Conservation (phyloP, 2,113 vertebrate genomes). For the Phrynocephalus versicolor region DNA sequence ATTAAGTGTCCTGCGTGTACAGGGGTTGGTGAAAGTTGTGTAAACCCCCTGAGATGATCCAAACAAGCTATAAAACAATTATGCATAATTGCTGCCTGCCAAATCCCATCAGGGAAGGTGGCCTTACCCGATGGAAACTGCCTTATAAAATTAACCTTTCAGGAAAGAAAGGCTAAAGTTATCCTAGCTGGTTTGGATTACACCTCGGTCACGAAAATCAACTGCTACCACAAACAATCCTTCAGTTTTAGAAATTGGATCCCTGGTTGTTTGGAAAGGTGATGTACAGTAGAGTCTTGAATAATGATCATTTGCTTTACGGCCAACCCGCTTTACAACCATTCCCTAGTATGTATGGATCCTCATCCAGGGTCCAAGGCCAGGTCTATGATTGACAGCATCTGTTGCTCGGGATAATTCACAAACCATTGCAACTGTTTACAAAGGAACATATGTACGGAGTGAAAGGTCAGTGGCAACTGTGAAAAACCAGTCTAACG, state of each 20-base stretch:
- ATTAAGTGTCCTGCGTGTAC: conserved; percentile 31
- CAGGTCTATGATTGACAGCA: too few species aligned
- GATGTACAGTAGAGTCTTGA: too few species aligned
- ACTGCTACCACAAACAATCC: background rate
- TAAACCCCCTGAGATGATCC: conserved; percentile 60
- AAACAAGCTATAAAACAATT: conserved; percentile 62
- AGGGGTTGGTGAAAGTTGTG: conserved; percentile 15
- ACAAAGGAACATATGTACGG: too few species aligned
- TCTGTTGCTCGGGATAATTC: too few species aligned
- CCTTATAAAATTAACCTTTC: background rate
- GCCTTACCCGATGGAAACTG: background rate
- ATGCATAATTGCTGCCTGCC: conserved; percentile 57
- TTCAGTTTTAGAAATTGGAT: background rate
- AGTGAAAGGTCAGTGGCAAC: too few species aligned
- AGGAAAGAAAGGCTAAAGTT: background rate
- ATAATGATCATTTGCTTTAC: too few species aligned
- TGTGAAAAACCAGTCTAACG: too few species aligned
- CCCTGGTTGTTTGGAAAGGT: background rate
- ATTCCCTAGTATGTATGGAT: too few species aligned
- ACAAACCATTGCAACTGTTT: too few species aligned
- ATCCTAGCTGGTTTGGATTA: background rate
- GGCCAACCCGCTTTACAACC: too few species aligned
- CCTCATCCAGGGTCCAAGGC: too few species aligned
- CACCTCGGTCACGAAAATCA: background rate
- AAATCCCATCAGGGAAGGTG: conserved; percentile 43